These are phyloP conservation scores for Climacteris rufus DNA, from an alignment of 2,113 vertebrate genomes.

Conservation along the genomic window DNA sequence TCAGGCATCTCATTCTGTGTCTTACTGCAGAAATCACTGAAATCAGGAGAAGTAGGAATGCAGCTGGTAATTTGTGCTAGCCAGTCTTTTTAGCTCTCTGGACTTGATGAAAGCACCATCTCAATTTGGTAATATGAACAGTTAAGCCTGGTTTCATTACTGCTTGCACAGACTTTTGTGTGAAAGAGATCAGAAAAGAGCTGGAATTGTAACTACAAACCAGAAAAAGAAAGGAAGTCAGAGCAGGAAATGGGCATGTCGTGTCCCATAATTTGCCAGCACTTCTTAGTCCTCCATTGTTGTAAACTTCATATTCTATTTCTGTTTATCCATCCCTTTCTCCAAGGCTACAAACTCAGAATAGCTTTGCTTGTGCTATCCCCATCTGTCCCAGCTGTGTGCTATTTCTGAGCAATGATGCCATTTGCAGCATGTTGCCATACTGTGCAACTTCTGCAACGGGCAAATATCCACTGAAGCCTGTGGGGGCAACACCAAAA, in stretches of 20 bases:
- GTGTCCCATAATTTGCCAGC: background rate
- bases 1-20: background rate
- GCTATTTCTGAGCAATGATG: background rate
- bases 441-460: background rate
- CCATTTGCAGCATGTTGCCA: background rate
- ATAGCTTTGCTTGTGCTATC: slow-evolving; percentile 33
- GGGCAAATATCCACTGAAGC: background rate
- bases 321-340: slow-evolving; percentile 44
- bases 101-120: slow-evolving; percentile 9
- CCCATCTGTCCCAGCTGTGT: slow-evolving; percentile 41
- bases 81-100: background rate
- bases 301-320: slow-evolving; percentile 35
- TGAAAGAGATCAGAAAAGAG: slow-evolving; percentile 20
- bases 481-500: background rate
- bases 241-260: slow-evolving; percentile 31
- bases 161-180: background rate
- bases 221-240: slow-evolving; percentile 39
- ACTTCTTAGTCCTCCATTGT: slow-evolving; percentile 16
- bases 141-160: slow-evolving; percentile 37
- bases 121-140: slow-evolving; percentile 24
- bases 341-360: background rate
- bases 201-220: background rate
- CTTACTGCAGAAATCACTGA: background rate
- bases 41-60: slow-evolving; percentile 17
- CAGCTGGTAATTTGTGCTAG: slow-evolving; percentile 4